phyloP scores from a whole-genome alignment of 2,797 vertebrate genomes.

The Sebastes reedi region DNA sequence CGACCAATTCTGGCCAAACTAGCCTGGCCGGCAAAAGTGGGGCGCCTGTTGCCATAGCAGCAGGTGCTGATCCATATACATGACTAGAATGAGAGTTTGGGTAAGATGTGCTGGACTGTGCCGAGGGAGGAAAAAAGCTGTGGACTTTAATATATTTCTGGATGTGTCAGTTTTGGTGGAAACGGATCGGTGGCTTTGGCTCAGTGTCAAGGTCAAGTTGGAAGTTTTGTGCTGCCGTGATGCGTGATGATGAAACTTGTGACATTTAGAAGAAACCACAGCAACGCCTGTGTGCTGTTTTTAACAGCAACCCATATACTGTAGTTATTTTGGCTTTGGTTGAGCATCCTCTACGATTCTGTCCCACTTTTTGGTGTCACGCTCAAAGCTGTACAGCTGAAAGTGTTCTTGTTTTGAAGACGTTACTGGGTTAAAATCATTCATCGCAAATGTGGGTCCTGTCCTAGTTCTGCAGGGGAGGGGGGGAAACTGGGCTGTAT shows the following conservation, averaged over 20 bases:
- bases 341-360: not conserved
- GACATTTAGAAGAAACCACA: conserved; percentile 6
- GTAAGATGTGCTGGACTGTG: not conserved
- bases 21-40: conserved; percentile 2
- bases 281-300: not conserved
- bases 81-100: conserved; percentile 4
- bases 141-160: not conserved
- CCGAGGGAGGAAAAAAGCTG: not conserved
- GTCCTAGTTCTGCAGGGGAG: conserved; percentile 13
- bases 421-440: conserved; percentile 10
- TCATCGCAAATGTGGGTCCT: not conserved
- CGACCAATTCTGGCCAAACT: conserved; percentile 23
- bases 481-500: not conserved
- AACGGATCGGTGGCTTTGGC: not conserved
- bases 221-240: not conserved
- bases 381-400: not conserved
- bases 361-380: conserved; percentile 15
- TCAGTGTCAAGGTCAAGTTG: not conserved
- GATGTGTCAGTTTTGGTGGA: conserved; percentile 2
- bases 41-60: conserved; percentile 50
- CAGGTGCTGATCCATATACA: conserved; percentile 36
- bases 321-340: not conserved
- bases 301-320: not conserved
- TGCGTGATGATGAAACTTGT: conserved; percentile 17
- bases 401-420: conserved; percentile 15